Percentiles rank a stretch among this genome's conserved stretches.
Conservation (phyloP, 2,113 vertebrate genomes). For the Hemibagrus wyckioides region DNA sequence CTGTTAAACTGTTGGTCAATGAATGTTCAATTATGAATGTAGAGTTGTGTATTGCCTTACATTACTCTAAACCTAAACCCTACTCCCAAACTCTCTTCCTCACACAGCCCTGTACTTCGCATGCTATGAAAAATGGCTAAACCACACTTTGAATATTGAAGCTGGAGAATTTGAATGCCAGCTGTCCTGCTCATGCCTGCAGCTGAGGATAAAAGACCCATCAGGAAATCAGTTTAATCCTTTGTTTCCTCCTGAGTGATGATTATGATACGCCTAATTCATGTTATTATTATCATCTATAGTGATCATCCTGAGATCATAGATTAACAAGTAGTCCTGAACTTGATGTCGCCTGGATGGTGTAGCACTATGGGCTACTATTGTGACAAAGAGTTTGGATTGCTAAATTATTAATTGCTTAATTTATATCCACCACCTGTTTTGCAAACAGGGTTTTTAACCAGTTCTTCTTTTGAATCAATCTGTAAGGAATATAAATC, state of each 20-base stretch:
- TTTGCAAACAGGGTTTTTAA: not conserved
- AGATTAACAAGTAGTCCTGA: not conserved
- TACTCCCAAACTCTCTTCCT: not conserved
- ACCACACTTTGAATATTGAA: slow-evolving; percentile 10
- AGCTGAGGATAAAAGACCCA: not conserved
- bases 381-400: not conserved
- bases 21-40: slow-evolving; percentile 35
- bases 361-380: not conserved
- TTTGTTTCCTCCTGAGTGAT: not conserved
- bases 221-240: not conserved
- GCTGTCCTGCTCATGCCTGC: slow-evolving; percentile 3
- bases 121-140: not conserved
- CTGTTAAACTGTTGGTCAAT: slow-evolving; percentile 25
- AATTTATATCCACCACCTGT: not conserved
- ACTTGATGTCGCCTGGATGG: not conserved
- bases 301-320: not conserved
- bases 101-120: not conserved
- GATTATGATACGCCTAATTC: not conserved
- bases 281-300: not conserved
- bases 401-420: not conserved
- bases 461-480: not conserved
- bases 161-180: slow-evolving; percentile 1
- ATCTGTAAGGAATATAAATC: not conserved
- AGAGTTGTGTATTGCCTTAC: slow-evolving; percentile 22
- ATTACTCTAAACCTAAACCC: not conserved